Base-by-base conservation (phyloP, 2,888 invertebrate genomes). In the Epiblema foenella region DNA sequence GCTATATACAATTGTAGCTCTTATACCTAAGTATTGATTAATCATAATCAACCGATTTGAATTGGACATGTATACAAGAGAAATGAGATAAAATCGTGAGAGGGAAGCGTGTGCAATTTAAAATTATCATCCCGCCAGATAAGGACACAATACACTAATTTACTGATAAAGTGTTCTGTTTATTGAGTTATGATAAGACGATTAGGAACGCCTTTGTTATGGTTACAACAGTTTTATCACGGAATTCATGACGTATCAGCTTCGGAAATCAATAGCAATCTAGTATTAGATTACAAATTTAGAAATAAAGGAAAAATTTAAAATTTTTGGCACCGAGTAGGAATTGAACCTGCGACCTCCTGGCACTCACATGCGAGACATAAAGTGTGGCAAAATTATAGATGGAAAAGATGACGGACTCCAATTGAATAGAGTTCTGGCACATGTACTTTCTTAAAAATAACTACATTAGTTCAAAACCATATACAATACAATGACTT, bases 1-100 rank as follows among this genome's bases (percentile, higher is more conserved):
- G 90, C 91, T 91, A 91, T 91, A 77, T 92, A 90, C 90, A 92
- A 64, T 73, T 77, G 69, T 76, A 74, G 75, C 72, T n/a, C n/a
- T 70, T 70, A 70, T 74, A 20, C 46, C 51, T 60, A 37, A 67
- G 63, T 54, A 54, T 29, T 49, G 59, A 68, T 68, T 49, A 20
- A 58, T 69, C 58, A 54, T 70, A 60, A 70, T 46, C 63, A 59
- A 42, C 63, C 63, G 69, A 73, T 69, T 59, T 58, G 68, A 58
- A 52, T 42, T 56, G 17, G 11, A 20, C 59, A 46, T 65, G 18
- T 59, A 52, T 15, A 52, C 42, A 39, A 57, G 42, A 59, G 49
- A 18, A 39, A 20, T 11, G n/a, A 20, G 49, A 62, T 37, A 68
- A 69, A 63, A 62, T 20, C 29, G 69, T 63, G 56, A 39, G 17